Percentiles rank a stretch among this genome's conserved stretches.
Conservation (phyloP, 2,888 invertebrate genomes). For the Malacosoma neustria region DNA sequence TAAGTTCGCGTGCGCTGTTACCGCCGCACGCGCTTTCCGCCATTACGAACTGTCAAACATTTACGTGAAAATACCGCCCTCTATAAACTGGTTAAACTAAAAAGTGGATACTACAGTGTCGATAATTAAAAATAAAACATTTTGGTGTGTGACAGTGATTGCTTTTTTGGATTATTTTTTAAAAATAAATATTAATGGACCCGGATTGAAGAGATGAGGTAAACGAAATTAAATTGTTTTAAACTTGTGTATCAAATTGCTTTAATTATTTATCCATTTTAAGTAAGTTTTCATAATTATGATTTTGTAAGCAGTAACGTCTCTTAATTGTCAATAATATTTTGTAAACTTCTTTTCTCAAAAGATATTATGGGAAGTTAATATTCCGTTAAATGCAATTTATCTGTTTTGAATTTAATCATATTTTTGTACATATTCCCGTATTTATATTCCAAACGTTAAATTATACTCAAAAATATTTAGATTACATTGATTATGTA, state of each 20-base stretch:
- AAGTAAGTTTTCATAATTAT: too few relatives aligned
- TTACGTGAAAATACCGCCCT: constrained; percentile 16
- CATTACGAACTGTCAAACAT: constrained; percentile 20
- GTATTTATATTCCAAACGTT: too few relatives aligned
- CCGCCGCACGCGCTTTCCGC: constrained; percentile 30
- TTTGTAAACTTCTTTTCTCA: too few relatives aligned
- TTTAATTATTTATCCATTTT: too few relatives aligned
- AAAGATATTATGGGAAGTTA: not conserved
- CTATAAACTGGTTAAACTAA: constrained; percentile 18
- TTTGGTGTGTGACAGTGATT: constrained; percentile 29
- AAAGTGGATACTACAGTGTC: constrained; percentile 14
- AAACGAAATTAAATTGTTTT: constrained; percentile 32
- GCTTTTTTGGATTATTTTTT: constrained; percentile 23
- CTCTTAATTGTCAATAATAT: too few relatives aligned
- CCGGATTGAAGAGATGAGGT: constrained; percentile 37
- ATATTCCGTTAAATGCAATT: not conserved
- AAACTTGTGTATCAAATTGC: constrained; percentile 27
- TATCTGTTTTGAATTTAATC: not conserved
- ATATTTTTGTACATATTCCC: not conserved
- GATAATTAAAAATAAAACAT: constrained; percentile 3
- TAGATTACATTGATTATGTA: too few relatives aligned
- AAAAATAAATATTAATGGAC: constrained; percentile 6
- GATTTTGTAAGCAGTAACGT: too few relatives aligned
- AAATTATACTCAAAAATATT: too few relatives aligned
- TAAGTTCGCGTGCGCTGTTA: constrained; percentile 36